phyloP scores from a whole-genome alignment of 2,113 vertebrate genomes.

The Fregetta grallaria region DNA sequence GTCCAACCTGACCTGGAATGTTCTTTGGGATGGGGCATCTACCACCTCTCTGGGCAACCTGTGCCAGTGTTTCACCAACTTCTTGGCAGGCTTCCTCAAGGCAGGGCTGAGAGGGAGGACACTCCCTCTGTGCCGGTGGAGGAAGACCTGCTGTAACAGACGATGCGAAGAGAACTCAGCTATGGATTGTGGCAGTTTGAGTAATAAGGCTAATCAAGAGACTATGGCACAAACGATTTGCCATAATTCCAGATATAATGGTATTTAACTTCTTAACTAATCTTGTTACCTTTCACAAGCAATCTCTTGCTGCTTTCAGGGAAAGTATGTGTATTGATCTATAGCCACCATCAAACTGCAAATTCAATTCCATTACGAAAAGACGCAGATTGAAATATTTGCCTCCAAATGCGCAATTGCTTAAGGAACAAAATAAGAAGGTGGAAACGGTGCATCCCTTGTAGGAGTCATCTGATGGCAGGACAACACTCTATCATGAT shows the following conservation, averaged over 20 bases:
- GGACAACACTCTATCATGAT: background rate
- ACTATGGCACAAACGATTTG: background rate
- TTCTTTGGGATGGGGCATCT: background rate
- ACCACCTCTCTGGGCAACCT: background rate
- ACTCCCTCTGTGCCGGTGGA: background rate
- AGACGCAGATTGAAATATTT: background rate
- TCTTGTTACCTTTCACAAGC: background rate
- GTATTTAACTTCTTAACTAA: background rate
- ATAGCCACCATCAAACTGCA: background rate
- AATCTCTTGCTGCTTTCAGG: background rate
- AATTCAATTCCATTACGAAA: background rate
- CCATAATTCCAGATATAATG: background rate
- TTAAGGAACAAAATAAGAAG: background rate
- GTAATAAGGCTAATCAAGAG: background rate
- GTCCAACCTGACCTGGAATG: background rate
- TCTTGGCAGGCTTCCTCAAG: background rate
- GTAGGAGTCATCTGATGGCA: background rate
- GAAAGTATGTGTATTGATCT: background rate
- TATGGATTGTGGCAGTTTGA: background rate
- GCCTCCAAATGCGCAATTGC: background rate
- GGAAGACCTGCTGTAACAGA: background rate
- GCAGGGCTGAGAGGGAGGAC: background rate
- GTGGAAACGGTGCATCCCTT: background rate
- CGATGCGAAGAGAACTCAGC: rapidly evolving
- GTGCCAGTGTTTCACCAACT: background rate